These are phyloP conservation scores for Mechanitis messenoides DNA, from an alignment of 2,888 invertebrate genomes.

Conservation along the genomic window DNA sequence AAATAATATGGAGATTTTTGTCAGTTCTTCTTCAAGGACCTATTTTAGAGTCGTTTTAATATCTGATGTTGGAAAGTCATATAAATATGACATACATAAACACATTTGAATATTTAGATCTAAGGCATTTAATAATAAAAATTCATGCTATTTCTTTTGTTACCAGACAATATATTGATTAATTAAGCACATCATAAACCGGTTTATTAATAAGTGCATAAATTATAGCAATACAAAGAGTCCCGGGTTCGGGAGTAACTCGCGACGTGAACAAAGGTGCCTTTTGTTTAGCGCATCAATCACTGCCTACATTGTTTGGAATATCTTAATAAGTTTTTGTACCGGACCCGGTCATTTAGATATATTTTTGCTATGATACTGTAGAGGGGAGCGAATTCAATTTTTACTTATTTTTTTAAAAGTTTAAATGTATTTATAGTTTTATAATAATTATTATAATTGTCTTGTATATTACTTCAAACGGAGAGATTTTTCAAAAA, in stretches of 20 bases:
- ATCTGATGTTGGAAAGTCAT: too few species aligned
- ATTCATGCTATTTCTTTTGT: neutral
- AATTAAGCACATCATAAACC: conserved; percentile 64
- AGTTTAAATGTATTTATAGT: too few species aligned
- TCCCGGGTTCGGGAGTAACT: conserved; percentile 46
- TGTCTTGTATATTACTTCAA: too few species aligned
- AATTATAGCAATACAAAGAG: conserved; percentile 45
- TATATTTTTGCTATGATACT: conserved; percentile 58
- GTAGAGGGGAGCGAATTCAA: conserved; percentile 33
- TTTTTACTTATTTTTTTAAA: too few species aligned
- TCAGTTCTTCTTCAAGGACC: too few species aligned
- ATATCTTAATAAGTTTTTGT: conserved; percentile 75
- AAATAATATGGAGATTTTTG: too few species aligned
- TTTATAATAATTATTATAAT: too few species aligned
- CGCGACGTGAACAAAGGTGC: conserved; percentile 53
- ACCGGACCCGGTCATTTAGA: conserved; percentile 68
- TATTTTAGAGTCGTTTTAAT: too few species aligned
- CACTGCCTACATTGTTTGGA: conserved; percentile 63
- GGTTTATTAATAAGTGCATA: conserved; percentile 68
- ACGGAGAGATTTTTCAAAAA: too few species aligned
- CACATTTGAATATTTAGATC: too few species aligned
- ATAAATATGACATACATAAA: too few species aligned
- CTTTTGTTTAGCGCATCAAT: conserved; percentile 73
- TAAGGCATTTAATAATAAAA: neutral
- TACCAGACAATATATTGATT: conserved; percentile 45